phyloP scores from a whole-genome alignment of 2,113 vertebrate genomes.

The Chamaetylas fuelleborni region DNA sequence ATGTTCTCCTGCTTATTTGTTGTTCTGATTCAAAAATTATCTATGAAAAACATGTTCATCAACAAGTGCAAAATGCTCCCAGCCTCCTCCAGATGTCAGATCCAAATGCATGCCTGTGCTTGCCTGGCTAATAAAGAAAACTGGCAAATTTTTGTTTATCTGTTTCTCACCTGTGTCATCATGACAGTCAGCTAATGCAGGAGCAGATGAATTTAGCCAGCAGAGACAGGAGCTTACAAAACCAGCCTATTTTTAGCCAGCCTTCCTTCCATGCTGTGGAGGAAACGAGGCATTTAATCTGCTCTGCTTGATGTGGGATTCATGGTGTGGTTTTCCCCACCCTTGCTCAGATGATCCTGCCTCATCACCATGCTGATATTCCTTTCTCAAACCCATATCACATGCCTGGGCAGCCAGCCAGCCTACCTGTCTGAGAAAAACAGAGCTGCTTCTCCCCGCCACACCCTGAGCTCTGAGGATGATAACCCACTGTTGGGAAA shows the following conservation, averaged over 20 bases:
- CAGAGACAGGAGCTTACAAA: constrained; percentile 46
- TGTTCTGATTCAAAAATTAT: background rate
- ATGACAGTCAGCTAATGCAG: background rate
- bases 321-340: constrained; percentile 13
- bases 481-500: background rate
- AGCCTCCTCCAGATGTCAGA: background rate
- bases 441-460: constrained; percentile 27
- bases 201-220: background rate
- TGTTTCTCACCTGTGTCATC: constrained; percentile 47
- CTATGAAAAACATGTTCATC: background rate
- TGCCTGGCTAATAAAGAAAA: constrained; percentile 23
- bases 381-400: background rate
- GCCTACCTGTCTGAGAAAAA: constrained; percentile 54
- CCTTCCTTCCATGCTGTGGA: background rate
- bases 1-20: background rate
- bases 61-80: background rate
- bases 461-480: background rate
- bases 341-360: background rate
- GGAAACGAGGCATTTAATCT: constrained; percentile 17
- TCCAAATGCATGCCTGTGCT: background rate
- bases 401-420: background rate
- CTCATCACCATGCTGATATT: background rate
- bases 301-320: constrained; percentile 8
- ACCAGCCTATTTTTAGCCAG: constrained; percentile 53
- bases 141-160: constrained; percentile 10